Conservation (phyloP, 2,888 invertebrate genomes). For the Drosophila hawaiiensis region DNA sequence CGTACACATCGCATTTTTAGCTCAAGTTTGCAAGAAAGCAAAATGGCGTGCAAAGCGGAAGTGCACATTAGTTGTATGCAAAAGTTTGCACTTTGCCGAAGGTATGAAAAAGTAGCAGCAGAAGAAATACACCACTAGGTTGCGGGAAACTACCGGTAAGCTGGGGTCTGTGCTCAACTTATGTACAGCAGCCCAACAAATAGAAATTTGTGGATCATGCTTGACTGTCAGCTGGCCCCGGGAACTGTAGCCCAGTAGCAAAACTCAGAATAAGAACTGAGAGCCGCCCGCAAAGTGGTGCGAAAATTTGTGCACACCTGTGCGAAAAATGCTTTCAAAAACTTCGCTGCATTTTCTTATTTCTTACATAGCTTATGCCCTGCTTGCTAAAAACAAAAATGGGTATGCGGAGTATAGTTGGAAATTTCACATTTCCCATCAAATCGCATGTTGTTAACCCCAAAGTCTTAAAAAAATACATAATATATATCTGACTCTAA, state of each 20-base stretch:
- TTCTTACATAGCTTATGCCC: slow-evolving; percentile 25
- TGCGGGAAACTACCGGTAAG: not conserved
- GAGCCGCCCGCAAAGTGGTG: slow-evolving; percentile 58
- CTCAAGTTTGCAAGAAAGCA: slow-evolving; percentile 62
- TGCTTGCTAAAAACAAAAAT: not conserved
- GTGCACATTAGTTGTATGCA: slow-evolving; percentile 80
- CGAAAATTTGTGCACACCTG: slow-evolving; percentile 73
- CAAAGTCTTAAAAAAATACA: not conserved
- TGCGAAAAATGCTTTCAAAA: slow-evolving; percentile 76
- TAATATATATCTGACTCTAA: not conserved
- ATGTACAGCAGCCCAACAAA: slow-evolving; percentile 65
- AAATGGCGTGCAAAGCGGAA: slow-evolving; percentile 77
- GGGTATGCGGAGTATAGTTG: not conserved
- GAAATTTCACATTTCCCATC: too few relatives aligned
- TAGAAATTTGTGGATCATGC: slow-evolving; percentile 70
- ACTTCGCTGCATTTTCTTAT: slow-evolving; percentile 64
- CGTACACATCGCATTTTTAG: slow-evolving; percentile 71
- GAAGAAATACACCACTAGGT: slow-evolving; percentile 16
- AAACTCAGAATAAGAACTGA: slow-evolving; percentile 12
- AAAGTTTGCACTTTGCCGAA: slow-evolving; percentile 65
- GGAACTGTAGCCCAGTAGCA: slow-evolving; percentile 36
- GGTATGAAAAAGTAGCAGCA: slow-evolving; percentile 43
- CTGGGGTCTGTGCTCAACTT: slow-evolving; percentile 49
- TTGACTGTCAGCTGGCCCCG: slow-evolving; percentile 65
- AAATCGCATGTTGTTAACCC: not conserved